phyloP scores from a whole-genome alignment of 2,113 vertebrate species.

The Quiscalus mexicanus region DNA sequence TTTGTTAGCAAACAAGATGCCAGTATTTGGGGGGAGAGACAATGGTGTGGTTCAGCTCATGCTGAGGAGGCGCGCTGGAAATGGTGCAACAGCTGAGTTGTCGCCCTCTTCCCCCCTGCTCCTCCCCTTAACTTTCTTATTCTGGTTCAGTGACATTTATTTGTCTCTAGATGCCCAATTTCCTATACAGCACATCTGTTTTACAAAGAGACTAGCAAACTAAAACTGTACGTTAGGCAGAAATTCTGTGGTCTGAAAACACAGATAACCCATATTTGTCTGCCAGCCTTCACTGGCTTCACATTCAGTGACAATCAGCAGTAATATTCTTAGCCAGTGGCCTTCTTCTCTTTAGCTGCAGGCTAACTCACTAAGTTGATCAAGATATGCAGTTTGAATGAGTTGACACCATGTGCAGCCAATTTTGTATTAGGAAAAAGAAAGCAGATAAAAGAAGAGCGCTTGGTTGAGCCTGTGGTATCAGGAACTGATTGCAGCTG shows the following conservation, averaged over 20 bases:
- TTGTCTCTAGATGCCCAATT: not conserved
- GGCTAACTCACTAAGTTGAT: not conserved
- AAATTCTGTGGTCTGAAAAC: not conserved
- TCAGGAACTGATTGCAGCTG: not conserved
- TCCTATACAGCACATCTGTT: not conserved
- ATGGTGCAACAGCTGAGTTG: not conserved
- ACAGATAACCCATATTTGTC: not conserved
- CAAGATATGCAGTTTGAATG: not conserved
- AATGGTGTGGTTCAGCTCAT: not conserved
- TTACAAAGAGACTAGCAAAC: not conserved
- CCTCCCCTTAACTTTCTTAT: not conserved
- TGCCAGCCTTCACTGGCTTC: not conserved
- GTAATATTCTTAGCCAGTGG: not conserved
- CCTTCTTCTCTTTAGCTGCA: not conserved
- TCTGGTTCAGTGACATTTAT: not conserved
- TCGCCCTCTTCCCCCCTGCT: not conserved
- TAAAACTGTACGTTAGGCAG: not conserved
- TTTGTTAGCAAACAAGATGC: slow-evolving; percentile 35
- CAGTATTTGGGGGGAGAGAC: slow-evolving; percentile 21
- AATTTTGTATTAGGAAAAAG: not conserved
- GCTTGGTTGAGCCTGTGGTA: not conserved
- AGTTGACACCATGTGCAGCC: not conserved
- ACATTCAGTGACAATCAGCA: not conserved
- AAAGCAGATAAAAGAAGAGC: not conserved
- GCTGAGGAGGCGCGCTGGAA: not conserved